These are phyloP conservation scores for Mastomys coucha DNA, from an alignment of 2,113 vertebrate genomes.

Conservation along the genomic window DNA sequence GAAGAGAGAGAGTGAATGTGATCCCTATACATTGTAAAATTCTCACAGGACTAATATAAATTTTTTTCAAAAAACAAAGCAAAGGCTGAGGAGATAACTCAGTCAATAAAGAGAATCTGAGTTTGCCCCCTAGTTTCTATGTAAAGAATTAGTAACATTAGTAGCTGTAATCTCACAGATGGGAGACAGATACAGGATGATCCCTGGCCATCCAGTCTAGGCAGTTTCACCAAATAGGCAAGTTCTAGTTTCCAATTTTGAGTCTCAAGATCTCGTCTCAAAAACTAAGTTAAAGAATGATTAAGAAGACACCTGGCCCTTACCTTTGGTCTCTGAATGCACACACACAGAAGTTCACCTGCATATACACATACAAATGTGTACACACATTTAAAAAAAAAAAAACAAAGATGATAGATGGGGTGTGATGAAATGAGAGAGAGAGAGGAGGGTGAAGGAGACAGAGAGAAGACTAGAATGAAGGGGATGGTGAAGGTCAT, in stretches of 20 bases:
- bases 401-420: not conserved
- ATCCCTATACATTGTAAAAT: too few relatives aligned
- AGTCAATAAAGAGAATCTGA: not conserved
- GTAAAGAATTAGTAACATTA: not conserved
- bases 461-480: not conserved
- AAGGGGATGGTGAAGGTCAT: not conserved
- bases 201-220: not conserved
- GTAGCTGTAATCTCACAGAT: not conserved
- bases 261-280: not conserved
- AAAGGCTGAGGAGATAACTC: too few relatives aligned
- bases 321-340: not conserved
- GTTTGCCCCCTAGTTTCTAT: not conserved
- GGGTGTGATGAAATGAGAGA: too few relatives aligned
- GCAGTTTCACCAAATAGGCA: not conserved
- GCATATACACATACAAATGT: not conserved
- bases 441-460: not conserved
- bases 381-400: not conserved
- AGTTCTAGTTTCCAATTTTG: not conserved
- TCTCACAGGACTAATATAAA: too few relatives aligned
- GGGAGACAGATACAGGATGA: not conserved
- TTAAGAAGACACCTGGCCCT: not conserved
- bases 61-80: too few relatives aligned
- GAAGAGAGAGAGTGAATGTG: too few relatives aligned
- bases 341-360: not conserved
- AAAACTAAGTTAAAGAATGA: not conserved